phyloP scores from a whole-genome alignment of 2,113 vertebrate genomes.

The Acanthochromis polyacanthus region DNA sequence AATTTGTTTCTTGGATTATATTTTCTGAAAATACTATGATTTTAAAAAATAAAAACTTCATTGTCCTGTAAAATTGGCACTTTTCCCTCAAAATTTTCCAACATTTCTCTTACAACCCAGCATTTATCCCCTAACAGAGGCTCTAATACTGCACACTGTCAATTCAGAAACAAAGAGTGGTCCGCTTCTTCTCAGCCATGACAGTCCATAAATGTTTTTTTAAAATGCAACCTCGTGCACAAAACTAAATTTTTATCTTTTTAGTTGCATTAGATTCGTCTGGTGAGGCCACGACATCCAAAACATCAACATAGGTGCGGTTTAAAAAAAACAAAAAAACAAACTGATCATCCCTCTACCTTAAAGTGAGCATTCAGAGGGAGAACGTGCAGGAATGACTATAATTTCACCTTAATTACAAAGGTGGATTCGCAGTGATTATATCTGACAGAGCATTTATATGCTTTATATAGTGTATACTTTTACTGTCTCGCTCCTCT shows the following conservation, averaged over 20 bases:
- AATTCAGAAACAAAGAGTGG: too few species aligned
- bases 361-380: conserved; percentile 13
- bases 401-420: conserved; percentile 42
- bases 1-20: too few species aligned
- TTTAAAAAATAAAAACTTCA: background rate
- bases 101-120: too few species aligned
- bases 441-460: conserved; percentile 24
- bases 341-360: background rate
- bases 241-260: too few species aligned
- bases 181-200: background rate
- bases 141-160: too few species aligned
- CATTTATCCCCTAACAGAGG: too few species aligned
- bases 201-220: background rate
- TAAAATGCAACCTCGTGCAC: background rate
- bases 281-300: background rate
- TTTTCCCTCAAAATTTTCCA: background rate
- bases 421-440: conserved; percentile 36
- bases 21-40: too few species aligned
- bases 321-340: background rate
- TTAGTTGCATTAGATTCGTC: background rate
- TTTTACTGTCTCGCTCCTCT: conserved; percentile 29
- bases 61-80: background rate
- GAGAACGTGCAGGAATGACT: conserved; percentile 23
- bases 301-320: background rate
- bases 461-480: background rate